Conservation (phyloP, 2,888 invertebrate species). For the Sylvicola cinctus region DNA sequence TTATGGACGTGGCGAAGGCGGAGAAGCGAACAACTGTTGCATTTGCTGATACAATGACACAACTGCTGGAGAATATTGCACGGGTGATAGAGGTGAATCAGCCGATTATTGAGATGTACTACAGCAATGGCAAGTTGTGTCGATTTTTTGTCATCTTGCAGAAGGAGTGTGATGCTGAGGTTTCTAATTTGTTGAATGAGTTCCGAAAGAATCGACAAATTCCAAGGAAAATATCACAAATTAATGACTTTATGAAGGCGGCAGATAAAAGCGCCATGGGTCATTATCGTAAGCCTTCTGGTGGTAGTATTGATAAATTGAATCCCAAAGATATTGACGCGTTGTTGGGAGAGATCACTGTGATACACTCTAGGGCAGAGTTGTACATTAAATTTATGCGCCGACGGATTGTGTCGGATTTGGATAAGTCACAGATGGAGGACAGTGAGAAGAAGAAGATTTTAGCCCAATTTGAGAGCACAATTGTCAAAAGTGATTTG, state of each 20-base stretch:
- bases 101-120: slow-evolving; percentile 73
- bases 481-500: slow-evolving; percentile 49
- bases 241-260: slow-evolving; percentile 33
- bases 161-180: slow-evolving; percentile 53
- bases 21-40: slow-evolving; percentile 57
- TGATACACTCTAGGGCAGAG: slow-evolving; percentile 77
- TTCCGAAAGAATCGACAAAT: slow-evolving; percentile 50
- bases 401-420: slow-evolving; percentile 50
- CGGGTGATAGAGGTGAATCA: slow-evolving; percentile 70
- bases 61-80: slow-evolving; percentile 70
- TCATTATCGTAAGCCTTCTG: slow-evolving; percentile 22
- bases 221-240: slow-evolving; percentile 36
- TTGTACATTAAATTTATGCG: slow-evolving; percentile 76
- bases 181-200: slow-evolving; percentile 38
- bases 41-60: slow-evolving; percentile 67
- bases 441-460: slow-evolving; percentile 27
- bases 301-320: slow-evolving; percentile 29
- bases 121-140: slow-evolving; percentile 57
- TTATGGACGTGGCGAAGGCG: slow-evolving; percentile 37
- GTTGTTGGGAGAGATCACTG: slow-evolving; percentile 71
- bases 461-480: slow-evolving; percentile 34
- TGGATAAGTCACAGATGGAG: slow-evolving; percentile 36
- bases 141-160: slow-evolving; percentile 52
- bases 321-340: slow-evolving; percentile 76
- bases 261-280: slow-evolving; percentile 18